Base-by-base conservation (phyloP, 2,113 vertebrate genomes). In the Muntiacus muntjak region DNA sequence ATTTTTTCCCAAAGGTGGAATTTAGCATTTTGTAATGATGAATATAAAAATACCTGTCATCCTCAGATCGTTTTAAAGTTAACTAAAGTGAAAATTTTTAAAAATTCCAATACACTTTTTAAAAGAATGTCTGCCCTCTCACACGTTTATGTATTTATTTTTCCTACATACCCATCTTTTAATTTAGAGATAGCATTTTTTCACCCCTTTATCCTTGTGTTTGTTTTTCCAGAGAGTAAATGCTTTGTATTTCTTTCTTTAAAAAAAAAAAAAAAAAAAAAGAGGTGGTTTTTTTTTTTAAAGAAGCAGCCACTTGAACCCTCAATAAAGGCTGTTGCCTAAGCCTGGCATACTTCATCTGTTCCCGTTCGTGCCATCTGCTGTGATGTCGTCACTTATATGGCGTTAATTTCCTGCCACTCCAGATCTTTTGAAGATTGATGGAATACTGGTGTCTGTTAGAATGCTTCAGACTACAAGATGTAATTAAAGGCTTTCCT, bases 291-390 rank as follows among this genome's bases (percentile, higher is more conserved):
- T 26, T 87, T 92, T 97, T 97, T 98, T 92, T 89, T n/a, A 30
- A 83, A 96, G 71, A 33, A 93, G 71, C 98, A 98, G 98, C 98
- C 99, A 99, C 99, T 99, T 98, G 98, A 98, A 99, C 98, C 98
- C 98, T 99, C 98, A 99, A 98, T 99, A 99, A 99, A 99, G 99
- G 98, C 99, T 99, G 98, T 99, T 99, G 99, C 98, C 98, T 99
- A 98, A 99, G 99, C 98, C 98, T 94, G 98, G 98, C 98, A 98
- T 98, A 98, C 94, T 99, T 99, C 98, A 98, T 99, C 99, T 99
- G 98, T 98, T 98, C 98, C 98, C 96, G 36, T 98, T 98, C 97
- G 98, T 99, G 98, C 99, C 98, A 99, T 98, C 98, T 99, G 98
- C 98, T 99, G 98, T 98, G 98, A 98, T 98, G 98, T 98, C 98